Percentiles rank a stretch among this genome's conserved stretches.
These are phyloP conservation scores for Anolis apletophallus DNA, from an alignment of 2,797 vertebrate species.

Conservation along the genomic window DNA sequence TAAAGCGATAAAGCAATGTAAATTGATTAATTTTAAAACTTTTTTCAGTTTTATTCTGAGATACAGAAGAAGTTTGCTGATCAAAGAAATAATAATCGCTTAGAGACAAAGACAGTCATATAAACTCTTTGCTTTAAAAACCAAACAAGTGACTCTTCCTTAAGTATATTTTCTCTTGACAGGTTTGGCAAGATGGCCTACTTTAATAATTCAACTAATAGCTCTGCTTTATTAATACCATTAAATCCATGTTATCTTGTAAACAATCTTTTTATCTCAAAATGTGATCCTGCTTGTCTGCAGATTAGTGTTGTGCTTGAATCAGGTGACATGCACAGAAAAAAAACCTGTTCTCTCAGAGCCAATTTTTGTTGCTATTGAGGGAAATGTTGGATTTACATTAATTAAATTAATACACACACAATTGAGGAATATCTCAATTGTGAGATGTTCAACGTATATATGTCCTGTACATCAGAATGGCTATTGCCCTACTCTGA, in stretches of 20 bases:
- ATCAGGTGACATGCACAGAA: no score
- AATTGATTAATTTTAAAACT: slow-evolving; percentile 47
- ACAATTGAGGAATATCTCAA: no score
- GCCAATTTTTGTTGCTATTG: no score
- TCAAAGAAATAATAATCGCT: slow-evolving; percentile 32
- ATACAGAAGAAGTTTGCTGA: slow-evolving; percentile 19
- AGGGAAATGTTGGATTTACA: no score
- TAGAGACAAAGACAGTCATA: slow-evolving; percentile 44
- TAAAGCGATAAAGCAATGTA: background rate
- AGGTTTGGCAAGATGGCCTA: slow-evolving; percentile 43
- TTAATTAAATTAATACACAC: no score
- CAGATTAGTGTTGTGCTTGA: slow-evolving; percentile 20
- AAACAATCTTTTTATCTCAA: slow-evolving; percentile 61
- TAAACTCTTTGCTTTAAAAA: slow-evolving; percentile 48
- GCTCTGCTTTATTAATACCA: slow-evolving; percentile 55
- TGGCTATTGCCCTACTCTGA: no score
- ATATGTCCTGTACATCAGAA: no score
- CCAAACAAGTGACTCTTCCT: slow-evolving; percentile 40
- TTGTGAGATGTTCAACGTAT: no score
- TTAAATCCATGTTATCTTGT: slow-evolving; percentile 53
- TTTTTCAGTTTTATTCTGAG: slow-evolving; percentile 13
- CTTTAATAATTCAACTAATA: slow-evolving; percentile 62
- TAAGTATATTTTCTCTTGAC: slow-evolving; percentile 46
- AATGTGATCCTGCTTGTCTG: background rate
- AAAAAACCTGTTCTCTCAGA: no score